Evolutionary conservation across 1,140 invertebrate species (phyloP).

Genomic region (Zaprionus kolodkinae): DNA sequence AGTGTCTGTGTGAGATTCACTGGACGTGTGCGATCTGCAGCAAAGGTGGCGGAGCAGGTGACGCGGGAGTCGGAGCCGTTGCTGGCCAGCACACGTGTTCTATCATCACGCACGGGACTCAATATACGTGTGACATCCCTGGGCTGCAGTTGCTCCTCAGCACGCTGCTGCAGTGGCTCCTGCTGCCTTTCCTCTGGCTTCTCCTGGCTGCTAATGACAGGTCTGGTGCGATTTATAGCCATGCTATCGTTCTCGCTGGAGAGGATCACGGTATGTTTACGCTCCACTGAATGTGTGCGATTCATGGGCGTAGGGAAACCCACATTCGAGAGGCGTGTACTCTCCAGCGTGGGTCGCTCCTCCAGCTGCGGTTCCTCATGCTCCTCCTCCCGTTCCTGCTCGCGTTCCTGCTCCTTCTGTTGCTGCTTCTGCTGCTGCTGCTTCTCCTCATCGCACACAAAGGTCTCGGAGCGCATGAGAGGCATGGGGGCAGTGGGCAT

Average conservation of each 20-base stretch:
- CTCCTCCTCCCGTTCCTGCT: slow-evolving; percentile 25
- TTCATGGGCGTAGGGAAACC: slow-evolving; percentile 22
- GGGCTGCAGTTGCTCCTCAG: neutral
- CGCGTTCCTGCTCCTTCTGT: slow-evolving; percentile 7
- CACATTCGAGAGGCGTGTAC: slow-evolving; percentile 37
- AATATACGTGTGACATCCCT: neutral
- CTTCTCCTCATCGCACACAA: slow-evolving; percentile 69
- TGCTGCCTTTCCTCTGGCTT: neutral
- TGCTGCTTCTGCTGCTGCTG: neutral
- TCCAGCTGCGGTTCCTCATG: neutral
- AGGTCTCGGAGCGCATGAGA: slow-evolving; percentile 72
- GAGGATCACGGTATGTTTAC: neutral
- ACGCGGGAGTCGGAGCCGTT: neutral
- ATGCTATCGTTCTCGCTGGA: neutral
- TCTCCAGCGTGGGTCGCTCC: slow-evolving; percentile 30
- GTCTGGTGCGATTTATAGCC: slow-evolving; percentile 3
- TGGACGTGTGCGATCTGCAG: slow-evolving; percentile 29
- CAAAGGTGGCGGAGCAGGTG: neutral
- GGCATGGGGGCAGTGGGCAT: slow-evolving; percentile 50
- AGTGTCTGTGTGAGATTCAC: slow-evolving; percentile 29
- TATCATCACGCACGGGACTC: neutral
- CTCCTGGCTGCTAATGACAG: neutral
- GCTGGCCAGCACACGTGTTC: neutral
- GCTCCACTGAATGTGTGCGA: neutral
- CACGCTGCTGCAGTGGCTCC: neutral